Conservation (phyloP, 2,888 invertebrate species). For the Morpho deidamia region DNA sequence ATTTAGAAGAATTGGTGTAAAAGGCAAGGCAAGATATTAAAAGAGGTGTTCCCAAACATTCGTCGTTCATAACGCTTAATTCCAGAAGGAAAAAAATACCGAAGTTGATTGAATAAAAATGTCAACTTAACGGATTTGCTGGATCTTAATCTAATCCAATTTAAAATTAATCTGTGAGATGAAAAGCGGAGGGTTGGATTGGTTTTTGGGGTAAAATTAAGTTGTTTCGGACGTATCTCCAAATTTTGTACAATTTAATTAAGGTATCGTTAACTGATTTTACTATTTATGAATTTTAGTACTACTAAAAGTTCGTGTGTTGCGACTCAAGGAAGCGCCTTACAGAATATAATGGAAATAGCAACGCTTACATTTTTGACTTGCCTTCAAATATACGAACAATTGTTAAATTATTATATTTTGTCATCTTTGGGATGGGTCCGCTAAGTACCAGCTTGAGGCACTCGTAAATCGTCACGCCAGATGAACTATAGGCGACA, state of each 20-base stretch:
- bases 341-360: too few species aligned
- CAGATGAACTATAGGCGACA: too few species aligned
- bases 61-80: background rate
- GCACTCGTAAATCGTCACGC: too few species aligned
- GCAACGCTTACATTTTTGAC: too few species aligned
- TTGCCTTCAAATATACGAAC: too few species aligned
- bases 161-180: conserved; percentile 65
- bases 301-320: background rate
- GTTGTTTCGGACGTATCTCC: conserved; percentile 47
- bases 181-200: conserved; percentile 40
- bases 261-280: conserved; percentile 30
- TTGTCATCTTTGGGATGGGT: too few species aligned
- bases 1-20: too few species aligned
- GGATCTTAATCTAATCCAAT: conserved; percentile 64
- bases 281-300: conserved; percentile 1
- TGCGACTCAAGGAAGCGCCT: too few species aligned
- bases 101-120: conserved; percentile 9
- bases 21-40: too few species aligned
- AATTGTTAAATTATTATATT: too few species aligned
- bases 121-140: conserved; percentile 26
- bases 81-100: conserved; percentile 4
- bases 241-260: conserved; percentile 42
- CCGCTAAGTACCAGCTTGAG: too few species aligned
- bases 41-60: background rate
- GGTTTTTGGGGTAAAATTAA: conserved; percentile 40